Evolutionary conservation across 2,888 invertebrate genomes (phyloP), one percentile per base, ranked within the genome.

Genomic region (Oligia strigilis): DNA sequence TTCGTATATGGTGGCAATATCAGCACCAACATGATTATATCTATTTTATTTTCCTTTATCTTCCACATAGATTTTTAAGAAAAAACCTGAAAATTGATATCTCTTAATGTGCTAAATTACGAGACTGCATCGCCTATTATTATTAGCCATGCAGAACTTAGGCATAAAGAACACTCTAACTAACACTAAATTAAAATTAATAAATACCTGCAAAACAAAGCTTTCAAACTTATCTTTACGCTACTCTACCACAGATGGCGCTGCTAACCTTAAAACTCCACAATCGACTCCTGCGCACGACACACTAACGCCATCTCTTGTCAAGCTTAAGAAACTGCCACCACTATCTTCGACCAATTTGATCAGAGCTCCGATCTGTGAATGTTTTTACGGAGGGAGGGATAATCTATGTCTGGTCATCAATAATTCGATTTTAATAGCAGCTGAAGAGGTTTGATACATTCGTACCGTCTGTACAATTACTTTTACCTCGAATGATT

Each of bases 381-480:
- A 36, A n/a, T 46, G 14, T 78, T 69, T 1, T 40, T 8, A 72
- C n/a, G 66, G 65, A 23, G 1, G 36, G 23, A 88, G 43, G 84
- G 92, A 13, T 92, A 92, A 86, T 78, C 70, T 71, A 76, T 85
- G 23, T 77, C 43, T 92, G 92, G 94, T 85, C 60, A 75, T 72
- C 73, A 90, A 93, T 96, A 94, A 96, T 96, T 94, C 93, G 95
- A 95, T 95, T 96, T 95, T 96, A 96, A 96, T 96, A 93, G 93
- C 90, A 91, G 92, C 87, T 89, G 83, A 82, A 88, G 91, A 90
- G 86, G 87, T 91, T 93, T 93, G 94, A 94, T 93, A 93, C 90
- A 93, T 94, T 90, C 89, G 90, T 87, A 89, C 80, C 90, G 93
- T 91, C 91, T 91, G 88, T 89, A 91, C 91, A 92, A 94, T 95